These are phyloP conservation scores for Apostichopus californicus DNA, from an alignment of 35 echinoderm and acorn worm species.

Conservation along the genomic window DNA sequence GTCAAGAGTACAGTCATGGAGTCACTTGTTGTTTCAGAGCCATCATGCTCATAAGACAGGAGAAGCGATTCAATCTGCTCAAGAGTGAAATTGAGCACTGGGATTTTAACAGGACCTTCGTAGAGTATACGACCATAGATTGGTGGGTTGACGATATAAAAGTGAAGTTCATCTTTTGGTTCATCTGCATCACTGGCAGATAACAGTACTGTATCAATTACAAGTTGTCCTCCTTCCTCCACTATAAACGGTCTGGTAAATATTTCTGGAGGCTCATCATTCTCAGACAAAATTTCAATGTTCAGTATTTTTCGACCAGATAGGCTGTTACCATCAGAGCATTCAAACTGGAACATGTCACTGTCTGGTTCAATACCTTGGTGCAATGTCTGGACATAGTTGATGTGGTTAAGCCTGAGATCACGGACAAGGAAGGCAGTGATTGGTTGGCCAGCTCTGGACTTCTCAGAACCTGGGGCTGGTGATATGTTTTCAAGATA, in stretches of 20 bases:
- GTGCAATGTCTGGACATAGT: constrained; percentile 97
- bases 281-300: constrained; percentile 78
- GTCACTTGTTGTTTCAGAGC: constrained; percentile 86
- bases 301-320: constrained; percentile 76
- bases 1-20: constrained; percentile 79
- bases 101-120: constrained; percentile 45
- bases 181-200: constrained; percentile 81
- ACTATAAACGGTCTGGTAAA: constrained; percentile 72
- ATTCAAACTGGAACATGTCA: constrained; percentile 83
- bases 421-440: constrained; percentile 89
- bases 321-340: constrained; percentile 88
- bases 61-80: constrained; percentile 70
- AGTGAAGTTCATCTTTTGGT: constrained; percentile 87
- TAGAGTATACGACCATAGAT: constrained; percentile 72
- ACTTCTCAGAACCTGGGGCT: constrained; percentile 97
- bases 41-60: constrained; percentile 89
- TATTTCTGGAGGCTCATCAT: constrained; percentile 90
- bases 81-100: constrained; percentile 89
- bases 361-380: constrained; percentile 71
- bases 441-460: constrained; percentile 87
- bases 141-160: constrained; percentile 76
- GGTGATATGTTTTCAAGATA: constrained; percentile 98
- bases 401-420: constrained; percentile 90
- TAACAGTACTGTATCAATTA: constrained; percentile 68
- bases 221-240: constrained; percentile 69